A percentile compares a stretch with the other conserved stretches of the same genome.
Conservation (phyloP, 2,113 vertebrate genomes). For the Petroica traversi region DNA sequence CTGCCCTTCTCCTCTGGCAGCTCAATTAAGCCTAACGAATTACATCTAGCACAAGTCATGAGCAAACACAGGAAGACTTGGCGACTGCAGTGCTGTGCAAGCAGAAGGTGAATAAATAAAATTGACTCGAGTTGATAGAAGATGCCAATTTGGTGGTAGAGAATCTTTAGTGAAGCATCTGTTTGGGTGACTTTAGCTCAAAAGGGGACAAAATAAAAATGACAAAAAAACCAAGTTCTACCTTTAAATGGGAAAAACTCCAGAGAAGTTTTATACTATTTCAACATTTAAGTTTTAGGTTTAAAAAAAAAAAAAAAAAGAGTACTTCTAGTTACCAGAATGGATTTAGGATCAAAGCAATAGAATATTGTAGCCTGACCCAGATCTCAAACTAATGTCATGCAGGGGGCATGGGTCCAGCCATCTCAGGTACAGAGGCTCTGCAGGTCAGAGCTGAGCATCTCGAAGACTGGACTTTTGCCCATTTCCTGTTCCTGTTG, state of each 20-base stretch:
- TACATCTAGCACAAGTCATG: not conserved
- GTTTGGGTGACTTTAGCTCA: not conserved
- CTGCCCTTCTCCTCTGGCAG: not conserved
- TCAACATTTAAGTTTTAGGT: not conserved
- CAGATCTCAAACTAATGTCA: not conserved
- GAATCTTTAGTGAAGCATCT: not conserved
- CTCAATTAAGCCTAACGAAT: conserved; percentile 16
- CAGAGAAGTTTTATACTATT: not conserved
- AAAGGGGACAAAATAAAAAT: not conserved
- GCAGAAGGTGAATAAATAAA: conserved; percentile 38
- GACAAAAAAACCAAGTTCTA: not conserved
- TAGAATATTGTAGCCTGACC: not conserved
- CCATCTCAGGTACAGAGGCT: not conserved
- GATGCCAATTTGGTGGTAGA: not conserved
- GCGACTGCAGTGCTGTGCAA: not conserved
- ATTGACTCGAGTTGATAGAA: conserved; percentile 19
- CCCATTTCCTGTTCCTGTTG: not conserved
- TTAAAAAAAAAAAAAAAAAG: too few species aligned
- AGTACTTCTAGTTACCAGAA: not conserved
- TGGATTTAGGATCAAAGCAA: not conserved
- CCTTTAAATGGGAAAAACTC: not conserved
- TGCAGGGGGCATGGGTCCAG: not conserved
- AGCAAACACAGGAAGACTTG: not conserved
- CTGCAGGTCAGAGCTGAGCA: not conserved
- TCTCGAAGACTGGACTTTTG: not conserved